Evolutionary conservation across 64 coral and sea anemone genomes (phyloP), one percentile per base, ranked within the genome.

Genomic region (Anthopleura sola): DNA sequence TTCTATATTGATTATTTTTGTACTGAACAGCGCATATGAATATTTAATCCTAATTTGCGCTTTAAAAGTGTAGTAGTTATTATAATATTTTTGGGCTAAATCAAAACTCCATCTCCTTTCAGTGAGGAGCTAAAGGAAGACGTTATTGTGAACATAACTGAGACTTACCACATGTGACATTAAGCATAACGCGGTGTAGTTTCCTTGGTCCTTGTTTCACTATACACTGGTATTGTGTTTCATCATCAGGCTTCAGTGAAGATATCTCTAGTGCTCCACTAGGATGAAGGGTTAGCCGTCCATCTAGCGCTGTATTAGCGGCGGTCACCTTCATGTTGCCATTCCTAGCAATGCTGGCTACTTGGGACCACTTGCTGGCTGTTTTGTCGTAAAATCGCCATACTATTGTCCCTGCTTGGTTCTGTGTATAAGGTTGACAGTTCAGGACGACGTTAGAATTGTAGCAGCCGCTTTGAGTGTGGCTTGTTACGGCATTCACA

Each of bases 161-260:
- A 44, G 1, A 12, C 58, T 28, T 62, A 62, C 58, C 58, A 83
- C 80, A 83, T 10, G 47, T 51, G 3, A 83, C 80, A 34, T 40
- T 83, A 83, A 83, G 80, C 47, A 47, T 28, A 24, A 83, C 37
- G 23, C 39, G 19, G 21, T 55, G 40, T 29, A 50, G 12, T 39
- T 49, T 31, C 44, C 40, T 36, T 32, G n/a, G 23, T n/a, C 44
- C 40, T 83, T 38, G 29, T 18, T 57, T 83, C 9, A 83, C 82
- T 19, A 29, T 60, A 28, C 82, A 83, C 32, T 58, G 50, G 51
- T 12, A 83, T 20, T 36, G 9, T 36, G 82, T 83, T 23, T 49
- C 82, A 38, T 83, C 82, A 31, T 57, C 48, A 57, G 82, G 82
- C 50, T 60, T 53, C 47, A 83, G 29, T 6, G 82, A 31, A 0